Evolutionary conservation across 1,140 invertebrate species (phyloP).

Genomic region (Drosophila busckii): DNA sequence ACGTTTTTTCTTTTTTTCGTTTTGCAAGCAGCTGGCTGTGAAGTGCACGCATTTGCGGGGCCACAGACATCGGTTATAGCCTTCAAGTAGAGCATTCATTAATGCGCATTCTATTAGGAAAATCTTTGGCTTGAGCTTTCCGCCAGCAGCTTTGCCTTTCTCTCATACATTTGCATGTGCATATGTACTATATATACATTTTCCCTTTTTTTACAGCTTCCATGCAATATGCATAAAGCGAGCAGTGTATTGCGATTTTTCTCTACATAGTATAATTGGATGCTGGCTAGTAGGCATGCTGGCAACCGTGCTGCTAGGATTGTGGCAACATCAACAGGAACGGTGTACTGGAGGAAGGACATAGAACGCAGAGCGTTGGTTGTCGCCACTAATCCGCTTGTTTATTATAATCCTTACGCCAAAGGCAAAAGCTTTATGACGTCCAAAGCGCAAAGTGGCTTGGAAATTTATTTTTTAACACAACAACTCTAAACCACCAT

Average conservation of each 20-base stretch:
- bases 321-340: not conserved
- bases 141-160: slow-evolving; percentile 45
- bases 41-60: slow-evolving; percentile 3
- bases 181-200: too few species aligned
- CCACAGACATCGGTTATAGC: slow-evolving; percentile 4
- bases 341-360: not conserved
- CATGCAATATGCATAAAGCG: slow-evolving; percentile 60
- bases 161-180: too few species aligned
- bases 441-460: slow-evolving; percentile 63
- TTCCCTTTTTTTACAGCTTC: slow-evolving; percentile 57
- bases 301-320: not conserved
- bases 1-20: not conserved
- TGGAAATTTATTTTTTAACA: slow-evolving; percentile 62
- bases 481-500: slow-evolving; percentile 14
- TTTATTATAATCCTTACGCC: slow-evolving; percentile 67
- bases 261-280: slow-evolving; percentile 44
- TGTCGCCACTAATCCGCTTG: slow-evolving; percentile 66
- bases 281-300: slow-evolving; percentile 19
- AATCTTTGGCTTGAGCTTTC: slow-evolving; percentile 55
- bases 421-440: slow-evolving; percentile 43
- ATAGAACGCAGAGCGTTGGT: not conserved
- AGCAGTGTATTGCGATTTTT: slow-evolving; percentile 59
- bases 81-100: slow-evolving; percentile 46
- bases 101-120: slow-evolving; percentile 67
- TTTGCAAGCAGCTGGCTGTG: not conserved